Percentiles rank a stretch among this genome's conserved stretches.
Evolutionary conservation across 2,113 vertebrate species (phyloP).

Genomic region (Boleophthalmus pectinirostris): DNA sequence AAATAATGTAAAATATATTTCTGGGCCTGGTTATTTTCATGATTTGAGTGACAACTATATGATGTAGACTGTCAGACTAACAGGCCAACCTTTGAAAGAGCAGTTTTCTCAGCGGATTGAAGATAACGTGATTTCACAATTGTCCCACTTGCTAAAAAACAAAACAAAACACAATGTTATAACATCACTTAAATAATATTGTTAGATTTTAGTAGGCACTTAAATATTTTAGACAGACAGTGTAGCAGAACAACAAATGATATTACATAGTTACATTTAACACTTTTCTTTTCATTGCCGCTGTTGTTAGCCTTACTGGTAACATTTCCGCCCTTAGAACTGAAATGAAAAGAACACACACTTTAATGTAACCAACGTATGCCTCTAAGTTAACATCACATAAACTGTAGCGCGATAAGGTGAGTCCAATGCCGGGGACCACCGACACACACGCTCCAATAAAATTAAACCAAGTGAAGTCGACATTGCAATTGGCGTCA

Average conservation of each 20-base stretch:
- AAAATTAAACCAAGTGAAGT: accelerated
- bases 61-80: background rate
- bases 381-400: background rate
- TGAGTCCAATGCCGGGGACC: too few species aligned
- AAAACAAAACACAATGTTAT: background rate
- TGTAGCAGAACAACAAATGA: background rate
- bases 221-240: background rate
- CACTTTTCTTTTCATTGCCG: conserved; percentile 49
- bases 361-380: background rate
- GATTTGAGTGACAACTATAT: background rate
- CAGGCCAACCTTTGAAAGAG: conserved; percentile 68
- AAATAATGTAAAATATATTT: background rate
- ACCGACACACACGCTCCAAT: too few species aligned
- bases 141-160: conserved; percentile 56
- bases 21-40: background rate
- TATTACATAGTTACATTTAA: conserved; percentile 53
- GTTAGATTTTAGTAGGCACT: background rate
- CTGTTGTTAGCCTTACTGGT: conserved; percentile 48
- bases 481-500: background rate
- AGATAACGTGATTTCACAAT: conserved; percentile 76
- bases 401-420: background rate
- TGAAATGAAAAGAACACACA: conserved; percentile 28
- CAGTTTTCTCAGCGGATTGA: conserved; percentile 68
- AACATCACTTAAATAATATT: background rate
- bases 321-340: conserved; percentile 46